These are phyloP conservation scores for Galendromus occidentalis DNA, from an alignment of 1,140 invertebrate species.

Conservation along the genomic window DNA sequence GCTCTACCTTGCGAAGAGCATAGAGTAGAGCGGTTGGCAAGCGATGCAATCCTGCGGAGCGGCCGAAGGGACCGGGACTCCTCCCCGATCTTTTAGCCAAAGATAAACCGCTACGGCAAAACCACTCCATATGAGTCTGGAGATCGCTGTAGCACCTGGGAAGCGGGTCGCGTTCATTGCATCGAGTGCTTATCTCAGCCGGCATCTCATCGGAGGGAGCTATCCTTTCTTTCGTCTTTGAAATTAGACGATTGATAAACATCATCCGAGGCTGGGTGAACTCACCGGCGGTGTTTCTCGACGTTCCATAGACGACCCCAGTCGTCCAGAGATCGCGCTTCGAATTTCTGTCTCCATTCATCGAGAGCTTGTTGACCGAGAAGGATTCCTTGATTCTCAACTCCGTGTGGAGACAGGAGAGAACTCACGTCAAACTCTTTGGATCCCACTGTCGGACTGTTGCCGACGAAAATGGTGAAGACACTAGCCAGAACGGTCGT, in stretches of 20 bases:
- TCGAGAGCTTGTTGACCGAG: background rate
- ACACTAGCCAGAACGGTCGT: too few relatives aligned
- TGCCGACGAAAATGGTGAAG: too few relatives aligned
- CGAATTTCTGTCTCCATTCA: slow-evolving; percentile 15
- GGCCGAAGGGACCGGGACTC: background rate
- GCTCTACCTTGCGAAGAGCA: slow-evolving; percentile 21
- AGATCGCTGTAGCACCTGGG: slow-evolving; percentile 33
- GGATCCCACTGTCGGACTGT: background rate
- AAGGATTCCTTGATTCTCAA: background rate
- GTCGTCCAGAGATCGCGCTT: slow-evolving; percentile 28
- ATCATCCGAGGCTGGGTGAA: too few relatives aligned
- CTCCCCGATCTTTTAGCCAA: slow-evolving; percentile 20
- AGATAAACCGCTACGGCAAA: slow-evolving; percentile 40
- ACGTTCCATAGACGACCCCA: slow-evolving; percentile 38
- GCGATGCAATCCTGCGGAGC: background rate
- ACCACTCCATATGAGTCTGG: slow-evolving; percentile 36
- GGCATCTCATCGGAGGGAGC: too few relatives aligned
- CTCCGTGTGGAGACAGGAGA: background rate
- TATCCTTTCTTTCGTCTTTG: too few relatives aligned
- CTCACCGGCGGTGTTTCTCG: slow-evolving; percentile 32
- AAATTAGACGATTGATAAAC: too few relatives aligned
- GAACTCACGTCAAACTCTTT: background rate
- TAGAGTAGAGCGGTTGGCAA: background rate
- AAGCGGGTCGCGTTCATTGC: background rate
- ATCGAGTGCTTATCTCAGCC: too few relatives aligned